These are phyloP conservation scores for Fratercula arctica DNA, from an alignment of 2,797 vertebrate species.

Conservation along the genomic window DNA sequence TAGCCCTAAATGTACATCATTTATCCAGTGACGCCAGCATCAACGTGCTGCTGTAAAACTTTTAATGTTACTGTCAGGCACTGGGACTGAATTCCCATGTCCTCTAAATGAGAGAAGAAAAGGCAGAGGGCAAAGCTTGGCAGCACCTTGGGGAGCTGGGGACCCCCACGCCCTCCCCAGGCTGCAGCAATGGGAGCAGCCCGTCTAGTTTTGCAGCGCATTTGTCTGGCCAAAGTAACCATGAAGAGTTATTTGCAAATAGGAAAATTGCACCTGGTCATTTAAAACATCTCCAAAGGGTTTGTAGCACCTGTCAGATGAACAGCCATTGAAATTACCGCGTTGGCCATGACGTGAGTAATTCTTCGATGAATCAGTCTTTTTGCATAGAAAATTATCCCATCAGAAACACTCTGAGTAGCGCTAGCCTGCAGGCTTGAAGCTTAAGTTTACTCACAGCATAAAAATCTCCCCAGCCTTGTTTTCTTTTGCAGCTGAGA, in stretches of 20 bases:
- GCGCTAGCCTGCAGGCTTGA: not conserved
- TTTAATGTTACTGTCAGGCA: accelerated
- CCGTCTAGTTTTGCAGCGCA: not conserved
- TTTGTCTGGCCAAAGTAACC: not conserved
- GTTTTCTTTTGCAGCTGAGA: conserved; percentile 48
- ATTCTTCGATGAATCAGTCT: conserved; percentile 35
- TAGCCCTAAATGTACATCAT: not conserved
- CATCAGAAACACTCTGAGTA: conserved; percentile 25
- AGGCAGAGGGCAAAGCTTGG: not conserved
- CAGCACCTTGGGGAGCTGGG: not conserved
- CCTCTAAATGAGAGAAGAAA: not conserved
- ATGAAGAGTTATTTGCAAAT: not conserved
- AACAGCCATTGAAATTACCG: not conserved
- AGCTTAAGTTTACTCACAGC: not conserved
- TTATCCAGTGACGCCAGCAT: not conserved
- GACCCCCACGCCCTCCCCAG: not conserved
- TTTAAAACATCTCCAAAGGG: conserved; percentile 4
- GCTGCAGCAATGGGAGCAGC: not conserved
- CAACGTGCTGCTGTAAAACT: not conserved
- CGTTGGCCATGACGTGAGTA: not conserved
- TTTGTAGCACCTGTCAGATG: not conserved
- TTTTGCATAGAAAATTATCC: conserved; percentile 50
- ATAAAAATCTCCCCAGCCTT: not conserved
- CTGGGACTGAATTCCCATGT: not conserved
- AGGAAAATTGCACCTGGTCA: not conserved